phyloP scores from a whole-genome alignment of 2,113 vertebrate species.

The Phycodurus eques region DNA sequence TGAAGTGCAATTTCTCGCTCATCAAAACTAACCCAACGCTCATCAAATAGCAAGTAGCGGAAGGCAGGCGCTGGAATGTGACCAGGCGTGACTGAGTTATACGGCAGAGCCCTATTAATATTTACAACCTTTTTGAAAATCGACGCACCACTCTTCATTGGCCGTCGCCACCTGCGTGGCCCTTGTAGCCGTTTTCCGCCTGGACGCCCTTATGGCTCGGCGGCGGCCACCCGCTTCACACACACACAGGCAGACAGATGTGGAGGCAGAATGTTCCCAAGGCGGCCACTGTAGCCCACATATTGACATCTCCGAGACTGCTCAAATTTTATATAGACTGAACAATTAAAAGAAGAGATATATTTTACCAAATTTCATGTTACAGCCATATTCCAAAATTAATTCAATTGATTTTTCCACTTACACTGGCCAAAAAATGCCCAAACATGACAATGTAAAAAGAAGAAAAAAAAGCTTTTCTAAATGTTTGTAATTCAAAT shows the following conservation, averaged over 20 bases:
- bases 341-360: constrained; percentile 13
- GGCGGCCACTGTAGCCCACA: constrained; percentile 24
- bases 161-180: constrained; percentile 30
- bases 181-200: constrained; percentile 69
- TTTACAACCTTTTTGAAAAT: constrained; percentile 61
- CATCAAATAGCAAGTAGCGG: constrained; percentile 43
- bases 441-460: no score
- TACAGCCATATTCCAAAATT: not conserved
- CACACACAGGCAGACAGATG: constrained; percentile 2
- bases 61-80: constrained; percentile 31
- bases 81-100: constrained; percentile 49
- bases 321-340: constrained; percentile 27
- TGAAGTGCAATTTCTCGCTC: constrained; percentile 57
- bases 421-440: no score
- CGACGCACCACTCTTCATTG: constrained; percentile 57
- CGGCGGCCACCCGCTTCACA: constrained; percentile 33
- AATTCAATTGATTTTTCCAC: not conserved
- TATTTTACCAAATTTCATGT: not conserved
- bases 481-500: no score
- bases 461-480: no score
- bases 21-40: constrained; percentile 37
- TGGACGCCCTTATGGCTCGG: constrained; percentile 66
- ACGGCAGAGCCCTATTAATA: constrained; percentile 55
- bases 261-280: constrained; percentile 48
- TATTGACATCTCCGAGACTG: constrained; percentile 38